Percentiles rank a stretch among this genome's conserved stretches.
Conservation (phyloP, 2,113 vertebrate genomes). For the Ploceus nigricollis region DNA sequence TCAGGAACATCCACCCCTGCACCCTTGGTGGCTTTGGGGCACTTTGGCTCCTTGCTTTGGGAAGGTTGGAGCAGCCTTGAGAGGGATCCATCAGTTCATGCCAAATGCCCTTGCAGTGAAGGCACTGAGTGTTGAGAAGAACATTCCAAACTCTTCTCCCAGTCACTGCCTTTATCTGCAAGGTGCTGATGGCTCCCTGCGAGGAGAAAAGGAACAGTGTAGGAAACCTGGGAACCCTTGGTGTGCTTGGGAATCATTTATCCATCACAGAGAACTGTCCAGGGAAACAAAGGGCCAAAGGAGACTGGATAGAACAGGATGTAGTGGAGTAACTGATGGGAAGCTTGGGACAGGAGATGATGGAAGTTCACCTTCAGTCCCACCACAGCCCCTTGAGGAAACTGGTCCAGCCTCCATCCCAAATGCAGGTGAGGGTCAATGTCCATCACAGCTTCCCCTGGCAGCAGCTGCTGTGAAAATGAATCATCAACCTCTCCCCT, state of each 20-base stretch:
- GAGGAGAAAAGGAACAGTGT: background rate
- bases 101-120: background rate
- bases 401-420: background rate
- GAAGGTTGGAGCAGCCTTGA: background rate
- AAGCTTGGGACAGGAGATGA: background rate
- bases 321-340: fast-evolving
- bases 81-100: fast-evolving
- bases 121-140: background rate
- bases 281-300: background rate
- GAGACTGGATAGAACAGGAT: background rate
- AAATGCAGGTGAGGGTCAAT: background rate
- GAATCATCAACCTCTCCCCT: background rate
- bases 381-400: background rate
- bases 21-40: background rate
- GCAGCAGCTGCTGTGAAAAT: fast-evolving
- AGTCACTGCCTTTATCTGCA: background rate
- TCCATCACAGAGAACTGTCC: fast-evolving
- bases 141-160: background rate
- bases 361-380: background rate
- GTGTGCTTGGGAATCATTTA: fast-evolving
- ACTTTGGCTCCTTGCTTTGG: fast-evolving
- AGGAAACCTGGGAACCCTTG: background rate
- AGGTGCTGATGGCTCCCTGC: background rate
- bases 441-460: background rate
- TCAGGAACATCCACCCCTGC: fast-evolving